Evolutionary conservation across 1,140 invertebrate species (phyloP), one percentile per base, ranked within the genome.

Genomic region (Leucophenga varia): DNA sequence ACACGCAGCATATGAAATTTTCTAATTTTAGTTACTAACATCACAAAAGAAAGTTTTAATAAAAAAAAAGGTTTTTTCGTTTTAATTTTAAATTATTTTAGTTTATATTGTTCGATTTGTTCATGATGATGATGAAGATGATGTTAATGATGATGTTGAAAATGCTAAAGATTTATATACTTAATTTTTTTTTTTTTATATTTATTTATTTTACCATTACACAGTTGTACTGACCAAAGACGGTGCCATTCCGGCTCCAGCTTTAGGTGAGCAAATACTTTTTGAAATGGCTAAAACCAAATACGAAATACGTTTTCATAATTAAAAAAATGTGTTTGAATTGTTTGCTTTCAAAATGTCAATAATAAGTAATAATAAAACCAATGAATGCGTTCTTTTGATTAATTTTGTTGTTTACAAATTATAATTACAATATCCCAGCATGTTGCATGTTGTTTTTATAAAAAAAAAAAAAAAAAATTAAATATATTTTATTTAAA

Each of bases 181-280:
- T n/a, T n/a, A n/a, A 50, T 52, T 36, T 32, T 59, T 54, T 49
- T 43, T 58, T 58, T 49, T 68, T 51, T 59, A 49, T 52, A 50
- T 54, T 67, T 54, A 49, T 61, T 60, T 54, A 60, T 68, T 58
- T 69, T 18, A 55, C 54, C 51, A 55, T 51, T 13, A 69, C 61
- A 68, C 82, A 84, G 83, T 85, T 80, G 81, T 84, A 81, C 83
- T 84, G 79, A 80, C 84, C 83, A 86, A 84, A 83, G 83, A 84
- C 77, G 84, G 83, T 83, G 81, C 82, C 78, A 79, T 85, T 76
- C 82, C 82, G 78, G 83, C 82, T 78, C 76, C 84, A 79, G 84
- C 83, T 85, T 82, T 85, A 83, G 82, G 79, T 79, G 79, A 79
- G 79, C 63, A 54, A 61, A 59, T 46, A 44, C n/a, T n/a, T n/a